Evolutionary conservation across 2,113 vertebrate genomes (phyloP).

Genomic region (Leucopternis melanops): DNA sequence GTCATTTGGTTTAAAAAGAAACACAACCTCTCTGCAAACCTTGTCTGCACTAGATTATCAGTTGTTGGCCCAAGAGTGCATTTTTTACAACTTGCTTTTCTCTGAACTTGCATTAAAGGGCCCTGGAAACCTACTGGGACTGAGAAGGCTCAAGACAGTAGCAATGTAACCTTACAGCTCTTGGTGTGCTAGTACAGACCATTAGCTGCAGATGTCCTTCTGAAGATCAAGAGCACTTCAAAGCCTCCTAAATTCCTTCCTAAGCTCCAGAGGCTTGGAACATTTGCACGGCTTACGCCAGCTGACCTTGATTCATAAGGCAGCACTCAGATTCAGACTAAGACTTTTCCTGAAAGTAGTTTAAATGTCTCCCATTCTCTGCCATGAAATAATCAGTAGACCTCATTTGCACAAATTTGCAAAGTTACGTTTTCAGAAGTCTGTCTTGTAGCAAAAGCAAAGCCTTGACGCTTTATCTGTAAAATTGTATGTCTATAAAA

Average conservation of each 20-base stretch:
- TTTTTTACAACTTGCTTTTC: conserved; percentile 16
- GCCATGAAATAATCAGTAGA: neutral
- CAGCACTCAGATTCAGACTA: neutral
- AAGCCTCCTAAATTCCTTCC: conserved; percentile 39
- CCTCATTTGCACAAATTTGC: neutral
- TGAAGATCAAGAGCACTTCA: conserved; percentile 52
- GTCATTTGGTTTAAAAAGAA: rapidly evolving
- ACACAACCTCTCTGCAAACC: neutral
- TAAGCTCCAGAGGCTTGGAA: conserved; percentile 36
- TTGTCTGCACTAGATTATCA: neutral
- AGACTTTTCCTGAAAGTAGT: neutral
- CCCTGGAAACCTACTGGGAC: neutral
- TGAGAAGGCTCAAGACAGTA: neutral
- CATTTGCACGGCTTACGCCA: conserved; percentile 1
- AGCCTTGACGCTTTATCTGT: neutral
- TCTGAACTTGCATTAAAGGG: conserved; percentile 21
- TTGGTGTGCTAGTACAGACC: neutral
- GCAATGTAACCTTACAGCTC: neutral
- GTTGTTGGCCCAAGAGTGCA: neutral
- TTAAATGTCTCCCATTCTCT: neutral
- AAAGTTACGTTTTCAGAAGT: neutral
- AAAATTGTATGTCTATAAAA: neutral
- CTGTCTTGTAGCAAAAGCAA: neutral
- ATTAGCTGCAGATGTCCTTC: conserved; percentile 53
- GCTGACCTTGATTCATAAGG: conserved; percentile 30